Evolutionary conservation across 2,888 invertebrate species (phyloP).

Genomic region (Scrobipalpa atriplicella): DNA sequence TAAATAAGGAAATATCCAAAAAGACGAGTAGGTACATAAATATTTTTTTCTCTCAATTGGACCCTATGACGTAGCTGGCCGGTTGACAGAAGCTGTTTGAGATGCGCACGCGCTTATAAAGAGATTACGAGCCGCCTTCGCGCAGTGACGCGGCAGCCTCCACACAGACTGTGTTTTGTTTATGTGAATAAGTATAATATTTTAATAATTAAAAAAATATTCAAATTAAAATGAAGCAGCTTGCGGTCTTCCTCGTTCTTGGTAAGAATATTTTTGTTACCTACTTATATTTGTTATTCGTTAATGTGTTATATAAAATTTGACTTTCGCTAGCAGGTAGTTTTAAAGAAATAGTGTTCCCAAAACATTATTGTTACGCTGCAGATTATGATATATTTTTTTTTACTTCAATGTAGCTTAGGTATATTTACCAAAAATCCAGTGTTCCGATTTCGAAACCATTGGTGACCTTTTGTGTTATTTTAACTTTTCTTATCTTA

Average conservation of each 20-base stretch:
- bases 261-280: constrained; percentile 19
- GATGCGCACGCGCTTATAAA: constrained; percentile 50
- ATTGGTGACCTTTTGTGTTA: background rate
- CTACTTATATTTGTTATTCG: constrained; percentile 17
- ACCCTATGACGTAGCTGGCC: background rate
- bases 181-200: background rate
- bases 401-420: no score
- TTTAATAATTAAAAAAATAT: background rate
- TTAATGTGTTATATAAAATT: constrained; percentile 18
- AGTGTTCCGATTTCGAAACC: background rate
- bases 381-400: no score
- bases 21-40: background rate
- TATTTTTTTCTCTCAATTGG: background rate
- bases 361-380: no score
- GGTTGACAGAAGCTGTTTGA: constrained; percentile 28
- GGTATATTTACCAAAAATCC: no score
- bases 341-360: no score
- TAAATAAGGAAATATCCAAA: background rate
- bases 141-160: constrained; percentile 17
- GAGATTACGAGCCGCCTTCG: constrained; percentile 35
- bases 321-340: background rate
- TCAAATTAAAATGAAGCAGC: constrained; percentile 15
- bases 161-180: background rate
- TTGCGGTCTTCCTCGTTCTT: constrained; percentile 14
- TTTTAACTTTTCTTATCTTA: background rate